Base-by-base conservation (phyloP, 2,113 vertebrate genomes). In the Sclerurus mexicanus region DNA sequence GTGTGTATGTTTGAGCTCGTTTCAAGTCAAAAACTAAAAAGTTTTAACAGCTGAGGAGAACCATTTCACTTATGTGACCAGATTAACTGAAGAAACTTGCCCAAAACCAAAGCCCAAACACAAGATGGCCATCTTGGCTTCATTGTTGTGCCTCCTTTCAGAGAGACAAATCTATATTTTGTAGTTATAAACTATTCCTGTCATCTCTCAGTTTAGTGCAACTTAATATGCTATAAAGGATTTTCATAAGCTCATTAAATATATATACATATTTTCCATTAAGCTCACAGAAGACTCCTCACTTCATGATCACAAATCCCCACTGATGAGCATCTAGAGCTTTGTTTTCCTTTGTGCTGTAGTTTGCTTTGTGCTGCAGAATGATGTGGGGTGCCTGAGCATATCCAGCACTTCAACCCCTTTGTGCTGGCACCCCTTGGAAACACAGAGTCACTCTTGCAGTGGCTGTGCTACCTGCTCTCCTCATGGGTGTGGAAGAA, bases 181-280 rank as follows among this genome's bases (percentile, higher is more conserved):
- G 28, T 27, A 76, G 50, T 37, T 76, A 71, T 33, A 81, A 92
- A 60, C 52, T 62, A 75, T 67, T 96, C 37, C 73, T 81, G 72
- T 75, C 68, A 75, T 74, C 64, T 73, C 64, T 64, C 84, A 87
- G 46, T 71, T 74, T 72, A 77, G 37, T 60, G 76, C 64, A 95
- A 90, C 9, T 81, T 73, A 79, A 82, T 89, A 92, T 66, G 66
- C 66, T 63, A 76, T 4, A 93, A 56, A 93, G 74, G 37, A 89
- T 92, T 92, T 95, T 42, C 1, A 2, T 81, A 89, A 92, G 62
- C 73, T 95, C 92, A 92, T 93, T 94, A 95, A 94, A 92, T 91
- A 91, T 82, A 46, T 44, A 46, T 46, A 69, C 83, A 10, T 62
- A 2, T 80, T 87, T 90, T 87, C 90, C 88, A 90, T 84, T 89